Conservation (phyloP, 2,888 invertebrate species). For the Strigamia transsilvanica region DNA sequence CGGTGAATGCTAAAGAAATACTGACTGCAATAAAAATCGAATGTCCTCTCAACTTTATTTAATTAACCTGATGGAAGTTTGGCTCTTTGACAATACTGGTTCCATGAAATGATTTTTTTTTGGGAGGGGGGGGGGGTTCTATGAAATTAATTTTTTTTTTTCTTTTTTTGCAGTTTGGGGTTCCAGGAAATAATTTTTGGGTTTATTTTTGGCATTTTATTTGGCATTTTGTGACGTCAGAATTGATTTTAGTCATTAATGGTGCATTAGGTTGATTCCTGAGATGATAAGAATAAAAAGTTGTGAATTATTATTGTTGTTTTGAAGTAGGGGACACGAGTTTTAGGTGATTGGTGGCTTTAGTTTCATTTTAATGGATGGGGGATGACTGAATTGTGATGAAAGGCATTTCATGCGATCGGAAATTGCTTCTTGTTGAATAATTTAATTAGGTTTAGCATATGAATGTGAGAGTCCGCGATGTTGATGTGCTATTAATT, state of each 20-base stretch:
- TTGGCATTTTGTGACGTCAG: neutral
- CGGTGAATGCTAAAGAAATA: too few relatives aligned
- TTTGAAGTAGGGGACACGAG: neutral
- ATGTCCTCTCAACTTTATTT: neutral
- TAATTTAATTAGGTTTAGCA: neutral
- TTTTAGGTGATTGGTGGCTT: neutral
- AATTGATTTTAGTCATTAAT: neutral
- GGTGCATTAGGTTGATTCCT: neutral
- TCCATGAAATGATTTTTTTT: neutral
- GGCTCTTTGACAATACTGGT: too few relatives aligned
- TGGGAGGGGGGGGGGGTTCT: too few relatives aligned
- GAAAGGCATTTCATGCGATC: neutral
- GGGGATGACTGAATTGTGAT: neutral
- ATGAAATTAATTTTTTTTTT: neutral
- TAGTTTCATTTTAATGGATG: constrained; percentile 2
- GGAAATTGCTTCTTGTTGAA: neutral
- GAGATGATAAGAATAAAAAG: neutral
- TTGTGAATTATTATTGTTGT: too few relatives aligned
- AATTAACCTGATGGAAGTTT: too few relatives aligned
- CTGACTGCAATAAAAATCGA: neutral
- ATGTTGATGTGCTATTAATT: neutral
- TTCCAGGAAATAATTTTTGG: too few relatives aligned
- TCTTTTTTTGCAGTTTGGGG: neutral
- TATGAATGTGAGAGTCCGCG: neutral
- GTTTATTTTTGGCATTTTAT: too few relatives aligned